phyloP scores from a whole-genome alignment of 1,140 invertebrate species.

The Drosophila eugracilis region DNA sequence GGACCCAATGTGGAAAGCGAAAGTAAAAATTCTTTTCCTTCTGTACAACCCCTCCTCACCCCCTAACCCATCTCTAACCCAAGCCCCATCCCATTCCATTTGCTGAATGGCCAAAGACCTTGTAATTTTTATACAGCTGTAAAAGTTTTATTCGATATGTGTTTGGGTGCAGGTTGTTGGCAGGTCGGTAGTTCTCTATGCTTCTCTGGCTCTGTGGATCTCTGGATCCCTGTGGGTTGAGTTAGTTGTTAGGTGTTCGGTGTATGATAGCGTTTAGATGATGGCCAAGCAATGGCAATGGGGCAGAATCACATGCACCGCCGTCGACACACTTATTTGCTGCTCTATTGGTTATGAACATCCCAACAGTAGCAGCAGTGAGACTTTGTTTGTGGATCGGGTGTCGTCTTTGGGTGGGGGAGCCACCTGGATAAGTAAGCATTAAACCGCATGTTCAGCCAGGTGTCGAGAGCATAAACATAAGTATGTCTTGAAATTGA shows the following conservation, averaged over 20 bases:
- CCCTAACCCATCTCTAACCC: not conserved
- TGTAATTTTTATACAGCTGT: conserved; percentile 83
- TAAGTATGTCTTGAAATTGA: conserved; percentile 5
- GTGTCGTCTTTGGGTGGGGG: not conserved
- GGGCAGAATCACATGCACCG: conserved; percentile 23
- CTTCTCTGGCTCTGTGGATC: not conserved
- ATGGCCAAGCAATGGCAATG: not conserved
- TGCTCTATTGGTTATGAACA: conserved; percentile 72
- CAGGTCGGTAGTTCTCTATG: not conserved
- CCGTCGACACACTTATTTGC: conserved; percentile 74
- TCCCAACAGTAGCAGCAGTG: no score
- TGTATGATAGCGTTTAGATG: not conserved
- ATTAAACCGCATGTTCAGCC: conserved; percentile 25
- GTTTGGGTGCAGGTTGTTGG: conserved; percentile 53
- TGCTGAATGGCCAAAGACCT: conserved; percentile 74
- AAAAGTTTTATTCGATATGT: conserved; percentile 83
- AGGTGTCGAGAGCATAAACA: conserved; percentile 20
- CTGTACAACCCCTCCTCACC: not conserved
- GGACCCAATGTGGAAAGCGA: conserved; percentile 64
- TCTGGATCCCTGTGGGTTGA: not conserved
- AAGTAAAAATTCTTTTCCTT: conserved; percentile 78
- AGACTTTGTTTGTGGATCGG: conserved; percentile 16
- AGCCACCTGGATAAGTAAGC: conserved; percentile 14
- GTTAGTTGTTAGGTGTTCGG: conserved; percentile 3
- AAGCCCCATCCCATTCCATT: conserved; percentile 23